Conservation (phyloP, 2,888 invertebrate species). For the Acanthosoma haemorrhoidale region DNA sequence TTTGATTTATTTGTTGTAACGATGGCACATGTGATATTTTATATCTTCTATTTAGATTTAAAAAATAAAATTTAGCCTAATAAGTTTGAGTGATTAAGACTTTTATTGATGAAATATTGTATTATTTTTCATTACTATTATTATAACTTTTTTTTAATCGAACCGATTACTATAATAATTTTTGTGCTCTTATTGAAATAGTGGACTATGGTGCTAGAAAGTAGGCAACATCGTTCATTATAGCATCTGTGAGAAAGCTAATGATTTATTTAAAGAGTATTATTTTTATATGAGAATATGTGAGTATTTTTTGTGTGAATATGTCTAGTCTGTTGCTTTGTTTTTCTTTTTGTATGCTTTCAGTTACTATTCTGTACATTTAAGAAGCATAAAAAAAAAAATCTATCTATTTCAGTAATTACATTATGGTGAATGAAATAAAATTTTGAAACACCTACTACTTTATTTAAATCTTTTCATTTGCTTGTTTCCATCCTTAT, state of each 20-base stretch:
- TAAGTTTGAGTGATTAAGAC: conserved; percentile 22
- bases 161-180: not conserved
- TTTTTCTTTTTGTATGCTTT: conserved; percentile 18
- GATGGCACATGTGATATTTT: conserved; percentile 28
- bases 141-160: not conserved
- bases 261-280: conserved; percentile 29
- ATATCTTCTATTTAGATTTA: conserved; percentile 19
- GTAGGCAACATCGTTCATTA: not conserved
- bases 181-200: conserved; percentile 15
- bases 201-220: not conserved
- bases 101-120: not conserved
- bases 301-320: conserved; percentile 29
- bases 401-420: conserved; percentile 21
- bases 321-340: conserved; percentile 29
- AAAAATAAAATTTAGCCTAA: conserved; percentile 1
- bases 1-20: conserved; percentile 14
- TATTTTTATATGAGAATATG: conserved; percentile 28
- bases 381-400: conserved; percentile 14
- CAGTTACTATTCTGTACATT: conserved; percentile 14
- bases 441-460: conserved; percentile 18
- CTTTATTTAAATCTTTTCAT: not conserved
- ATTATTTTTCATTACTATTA: conserved; percentile 12
- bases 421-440: conserved; percentile 29
- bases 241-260: not conserved
- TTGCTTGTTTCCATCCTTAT: too few relatives aligned